Conservation (phyloP, 2,797 vertebrate genomes). For the Cygnus olor region DNA sequence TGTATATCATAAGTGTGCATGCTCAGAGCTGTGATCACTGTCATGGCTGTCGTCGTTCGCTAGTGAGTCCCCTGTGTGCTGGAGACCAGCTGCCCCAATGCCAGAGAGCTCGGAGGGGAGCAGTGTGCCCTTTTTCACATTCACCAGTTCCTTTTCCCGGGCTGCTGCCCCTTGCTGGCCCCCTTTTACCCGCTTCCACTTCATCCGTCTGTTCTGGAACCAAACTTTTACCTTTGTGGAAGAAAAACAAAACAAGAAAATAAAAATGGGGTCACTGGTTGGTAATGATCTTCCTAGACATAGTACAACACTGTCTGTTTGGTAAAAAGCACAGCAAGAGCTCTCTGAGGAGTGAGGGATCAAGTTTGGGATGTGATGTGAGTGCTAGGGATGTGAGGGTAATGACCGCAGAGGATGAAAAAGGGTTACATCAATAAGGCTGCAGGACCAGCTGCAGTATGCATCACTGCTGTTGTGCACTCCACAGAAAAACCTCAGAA, state of each 20-base stretch:
- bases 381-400: neutral
- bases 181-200: conserved; percentile 98
- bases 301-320: neutral
- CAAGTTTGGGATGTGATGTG: neutral
- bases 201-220: conserved; percentile 99
- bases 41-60: conserved; percentile 96
- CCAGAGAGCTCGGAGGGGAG: conserved; percentile 96
- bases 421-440: neutral
- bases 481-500: neutral
- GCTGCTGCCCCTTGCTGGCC: conserved; percentile 96
- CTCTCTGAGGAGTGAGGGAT: neutral
- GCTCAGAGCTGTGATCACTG: conserved; percentile 98
- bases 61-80: conserved; percentile 95
- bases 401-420: neutral
- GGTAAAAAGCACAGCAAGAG: neutral
- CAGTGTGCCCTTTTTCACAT: conserved; percentile 96
- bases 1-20: conserved; percentile 93
- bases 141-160: conserved; percentile 97
- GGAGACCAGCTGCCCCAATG: conserved; percentile 87
- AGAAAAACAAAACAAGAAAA: conserved; percentile 18
- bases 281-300: neutral
- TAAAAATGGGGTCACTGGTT: neutral
- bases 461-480: neutral
- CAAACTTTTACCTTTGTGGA: conserved; percentile 94
- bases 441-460: neutral